Evolutionary conservation across 2,113 vertebrate species (phyloP).

Genomic region (Blennius ocellaris): DNA sequence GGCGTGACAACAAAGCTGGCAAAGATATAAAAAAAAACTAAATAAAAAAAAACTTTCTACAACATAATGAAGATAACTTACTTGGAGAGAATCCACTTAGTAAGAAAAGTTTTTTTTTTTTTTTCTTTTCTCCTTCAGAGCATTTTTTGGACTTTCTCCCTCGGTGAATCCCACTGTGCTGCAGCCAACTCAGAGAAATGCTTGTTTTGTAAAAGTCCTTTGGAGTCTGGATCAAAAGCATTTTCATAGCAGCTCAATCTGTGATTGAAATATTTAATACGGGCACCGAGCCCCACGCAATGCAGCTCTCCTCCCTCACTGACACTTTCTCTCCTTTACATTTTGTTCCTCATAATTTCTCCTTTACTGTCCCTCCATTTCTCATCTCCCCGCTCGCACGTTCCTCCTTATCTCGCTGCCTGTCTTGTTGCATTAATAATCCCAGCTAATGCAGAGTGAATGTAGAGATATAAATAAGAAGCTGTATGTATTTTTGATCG

Average conservation of each 20-base stretch:
- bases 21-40: slow-evolving; percentile 26
- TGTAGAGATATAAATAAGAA: slow-evolving; percentile 27
- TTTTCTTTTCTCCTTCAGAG: slow-evolving; percentile 2
- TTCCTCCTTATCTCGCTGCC: slow-evolving; percentile 22
- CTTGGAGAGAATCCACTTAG: slow-evolving; percentile 56
- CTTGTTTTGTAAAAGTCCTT: slow-evolving; percentile 72
- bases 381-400: slow-evolving; percentile 21
- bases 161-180: slow-evolving; percentile 63
- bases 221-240: slow-evolving; percentile 69
- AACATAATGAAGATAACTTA: slow-evolving; percentile 54
- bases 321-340: slow-evolving; percentile 27
- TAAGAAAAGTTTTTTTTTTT: slow-evolving; percentile 12
- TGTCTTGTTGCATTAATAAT: slow-evolving; percentile 54
- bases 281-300: slow-evolving; percentile 36
- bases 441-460: slow-evolving; percentile 49
- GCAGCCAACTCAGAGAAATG: slow-evolving; percentile 64
- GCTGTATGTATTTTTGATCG: slow-evolving; percentile 64
- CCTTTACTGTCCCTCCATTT: slow-evolving; percentile 1
- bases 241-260: slow-evolving; percentile 63
- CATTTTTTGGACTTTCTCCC: slow-evolving; percentile 36
- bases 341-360: slow-evolving; percentile 19
- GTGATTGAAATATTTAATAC: slow-evolving; percentile 73
- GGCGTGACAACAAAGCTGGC: slow-evolving; percentile 25
- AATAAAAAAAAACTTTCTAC: slow-evolving; percentile 18
- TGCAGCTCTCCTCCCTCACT: slow-evolving; percentile 20